These are phyloP conservation scores for Cheilosia urbana DNA, from an alignment of 2,888 invertebrate genomes.

Conservation along the genomic window DNA sequence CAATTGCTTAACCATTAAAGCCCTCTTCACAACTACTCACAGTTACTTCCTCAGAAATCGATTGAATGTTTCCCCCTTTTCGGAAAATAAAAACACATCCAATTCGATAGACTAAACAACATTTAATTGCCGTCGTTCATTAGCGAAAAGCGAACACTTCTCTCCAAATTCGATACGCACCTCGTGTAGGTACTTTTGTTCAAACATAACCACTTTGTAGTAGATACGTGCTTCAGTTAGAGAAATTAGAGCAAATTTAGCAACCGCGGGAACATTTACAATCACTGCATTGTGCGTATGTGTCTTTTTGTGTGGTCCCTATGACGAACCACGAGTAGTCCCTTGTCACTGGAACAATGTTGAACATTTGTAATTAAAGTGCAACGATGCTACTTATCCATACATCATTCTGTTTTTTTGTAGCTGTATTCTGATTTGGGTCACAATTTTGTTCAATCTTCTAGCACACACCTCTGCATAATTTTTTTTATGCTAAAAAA, in stretches of 20 bases:
- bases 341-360: constrained; percentile 43
- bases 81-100: background rate
- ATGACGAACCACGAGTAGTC: background rate
- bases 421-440: constrained; percentile 27
- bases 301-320: background rate
- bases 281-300: constrained; percentile 13
- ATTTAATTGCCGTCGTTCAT: constrained; percentile 56
- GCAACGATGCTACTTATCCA: constrained; percentile 11
- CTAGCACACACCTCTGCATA: background rate
- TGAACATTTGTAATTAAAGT: constrained; percentile 60
- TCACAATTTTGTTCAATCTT: constrained; percentile 37
- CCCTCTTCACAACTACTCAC: background rate
- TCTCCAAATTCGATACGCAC: constrained; percentile 23
- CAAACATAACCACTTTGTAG: background rate
- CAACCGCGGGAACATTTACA: constrained; percentile 24
- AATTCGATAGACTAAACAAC: constrained; percentile 60
- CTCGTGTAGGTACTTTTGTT: constrained; percentile 37
- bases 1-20: background rate
- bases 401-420: background rate
- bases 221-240: background rate
- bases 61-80: background rate
- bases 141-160: constrained; percentile 30
- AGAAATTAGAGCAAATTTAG: constrained; percentile 29
- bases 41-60: background rate
- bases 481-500: constrained; percentile 51